These are phyloP conservation scores for Syngnathus acus DNA, from an alignment of 2,797 vertebrate species.

Conservation along the genomic window DNA sequence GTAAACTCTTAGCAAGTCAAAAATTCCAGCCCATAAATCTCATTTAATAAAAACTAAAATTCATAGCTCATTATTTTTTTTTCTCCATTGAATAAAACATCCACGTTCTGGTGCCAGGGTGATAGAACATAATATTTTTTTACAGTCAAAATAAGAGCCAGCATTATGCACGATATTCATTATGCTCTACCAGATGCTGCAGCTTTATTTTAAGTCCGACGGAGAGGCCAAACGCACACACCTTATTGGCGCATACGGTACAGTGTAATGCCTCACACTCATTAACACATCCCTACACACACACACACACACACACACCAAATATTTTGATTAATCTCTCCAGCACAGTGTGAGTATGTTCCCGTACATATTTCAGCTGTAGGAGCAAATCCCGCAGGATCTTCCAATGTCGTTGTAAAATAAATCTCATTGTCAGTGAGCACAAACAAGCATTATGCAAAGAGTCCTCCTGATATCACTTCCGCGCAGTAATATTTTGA, in stretches of 20 bases:
- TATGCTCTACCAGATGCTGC: neutral
- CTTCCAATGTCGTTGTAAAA: constrained; percentile 4
- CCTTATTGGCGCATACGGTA: neutral
- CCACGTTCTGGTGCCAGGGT: no score
- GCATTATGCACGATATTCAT: neutral
- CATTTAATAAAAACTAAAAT: no score
- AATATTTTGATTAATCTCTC: constrained; percentile 20
- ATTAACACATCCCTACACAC: constrained; percentile 6
- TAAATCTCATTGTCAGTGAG: constrained; percentile 18
- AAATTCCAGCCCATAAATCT: no score
- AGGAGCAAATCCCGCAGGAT: constrained; percentile 24
- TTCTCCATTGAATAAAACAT: no score
- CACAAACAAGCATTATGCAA: constrained; percentile 8
- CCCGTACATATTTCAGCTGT: constrained; percentile 7
- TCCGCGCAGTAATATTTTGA: neutral
- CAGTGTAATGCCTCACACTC: neutral
- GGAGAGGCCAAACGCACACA: neutral
- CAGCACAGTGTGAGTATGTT: constrained; percentile 7
- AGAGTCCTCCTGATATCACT: neutral
- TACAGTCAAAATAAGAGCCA: neutral
- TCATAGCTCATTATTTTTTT: no score
- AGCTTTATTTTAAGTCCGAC: neutral
- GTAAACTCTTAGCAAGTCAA: no score
- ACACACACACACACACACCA: neutral
- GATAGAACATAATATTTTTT: no score